Conservation (phyloP, 2,888 invertebrate species). For the Elegia similella region DNA sequence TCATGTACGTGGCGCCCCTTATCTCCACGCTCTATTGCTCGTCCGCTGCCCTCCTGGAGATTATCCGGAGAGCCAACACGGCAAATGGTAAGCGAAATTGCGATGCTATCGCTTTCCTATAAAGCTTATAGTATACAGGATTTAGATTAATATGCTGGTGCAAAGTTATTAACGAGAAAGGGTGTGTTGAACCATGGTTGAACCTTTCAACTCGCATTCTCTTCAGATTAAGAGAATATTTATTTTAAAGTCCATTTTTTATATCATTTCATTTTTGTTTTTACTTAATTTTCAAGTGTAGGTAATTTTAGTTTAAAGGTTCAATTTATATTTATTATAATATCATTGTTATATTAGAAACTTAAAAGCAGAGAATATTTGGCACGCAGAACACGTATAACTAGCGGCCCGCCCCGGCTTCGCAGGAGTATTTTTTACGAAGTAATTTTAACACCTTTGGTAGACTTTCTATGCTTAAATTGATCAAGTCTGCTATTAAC, state of each 20-base stretch:
- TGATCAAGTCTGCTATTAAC: too few species aligned
- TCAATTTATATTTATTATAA: too few species aligned
- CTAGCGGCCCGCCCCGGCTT: too few species aligned
- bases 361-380: too few species aligned
- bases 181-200: background rate
- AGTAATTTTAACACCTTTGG: too few species aligned
- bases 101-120: conserved; percentile 2
- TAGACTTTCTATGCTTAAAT: too few species aligned
- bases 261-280: too few species aligned
- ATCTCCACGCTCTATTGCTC: conserved; percentile 94
- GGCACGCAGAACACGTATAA: background rate
- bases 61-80: conserved; percentile 87
- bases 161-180: background rate
- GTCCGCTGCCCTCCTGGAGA: conserved; percentile 92
- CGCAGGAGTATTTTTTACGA: too few species aligned
- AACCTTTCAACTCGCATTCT: background rate
- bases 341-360: too few species aligned
- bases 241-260: too few species aligned
- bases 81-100: conserved; percentile 74
- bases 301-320: too few species aligned
- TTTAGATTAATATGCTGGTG: background rate
- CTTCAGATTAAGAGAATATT: background rate
- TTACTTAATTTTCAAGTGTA: too few species aligned
- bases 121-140: background rate
- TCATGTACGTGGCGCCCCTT: conserved; percentile 94